Evolutionary conservation across 2,797 vertebrate species (phyloP), one percentile per base, ranked within the genome.

Genomic region (Muscicapa comitata): DNA sequence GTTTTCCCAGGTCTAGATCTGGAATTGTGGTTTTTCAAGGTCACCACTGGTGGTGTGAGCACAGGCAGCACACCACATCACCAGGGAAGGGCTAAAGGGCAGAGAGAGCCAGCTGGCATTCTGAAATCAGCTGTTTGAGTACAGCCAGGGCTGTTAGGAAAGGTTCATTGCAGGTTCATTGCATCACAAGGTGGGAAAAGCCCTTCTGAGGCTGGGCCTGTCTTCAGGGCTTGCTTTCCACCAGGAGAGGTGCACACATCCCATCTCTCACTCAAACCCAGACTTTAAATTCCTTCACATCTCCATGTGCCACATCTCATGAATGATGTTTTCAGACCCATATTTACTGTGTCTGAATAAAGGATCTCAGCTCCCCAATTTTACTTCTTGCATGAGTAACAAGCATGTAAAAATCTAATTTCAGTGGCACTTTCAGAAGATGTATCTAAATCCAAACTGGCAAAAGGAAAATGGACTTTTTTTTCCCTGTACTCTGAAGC

Each of bases 251-350:
- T 8, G 31, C 13, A 74, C n/a, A 37, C 10, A 26, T 9, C 70
- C 51, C 50, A 17, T 6, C 5, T 20, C 45, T n/a, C 26, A 21
- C 3, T 19, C 61, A 67, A 85, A 8, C 8, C n/a, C 38, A 37
- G 21, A 2, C 17, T 8, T 31, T 50, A 12, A 67, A 51, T 51
- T 18, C 53, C 38, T 19, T n/a, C n/a, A n/a, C n/a, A n/a, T n/a
- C 6, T 38, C 13, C 13, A 25, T 1, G 8, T 6, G 13, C 45
- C 31, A 8, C 16, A 5, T 37, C 35, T 43, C 3, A 0, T 31
- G 67, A 53, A 0, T 53, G 73, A 37, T 3, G 4, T 17, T 78
- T 38, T 50, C 55, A 29, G 9, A 21, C 3, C 28, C 2, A 2
- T 7, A 29, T 26, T 35, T 54, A 54, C n/a, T 17, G 31, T 43